Base-by-base conservation (phyloP, 2,888 invertebrate species). In the Callinectes sapidus region DNA sequence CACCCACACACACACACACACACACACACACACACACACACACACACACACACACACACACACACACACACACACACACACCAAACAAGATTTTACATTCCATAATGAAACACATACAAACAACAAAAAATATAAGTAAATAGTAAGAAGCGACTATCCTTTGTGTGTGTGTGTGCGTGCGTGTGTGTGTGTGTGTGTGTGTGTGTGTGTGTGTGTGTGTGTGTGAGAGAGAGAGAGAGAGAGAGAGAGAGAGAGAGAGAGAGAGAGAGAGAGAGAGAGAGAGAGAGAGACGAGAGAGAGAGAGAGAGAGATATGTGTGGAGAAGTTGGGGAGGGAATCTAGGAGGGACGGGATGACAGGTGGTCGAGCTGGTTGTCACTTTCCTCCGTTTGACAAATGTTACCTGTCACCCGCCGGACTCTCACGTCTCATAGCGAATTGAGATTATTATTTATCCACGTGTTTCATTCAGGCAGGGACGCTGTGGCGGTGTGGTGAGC, bases 401-500 rank as follows among this genome's bases (percentile, higher is more conserved):
- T 88, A 88, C 28, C 88, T 88, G 88, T 88, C 88, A 48, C 18
- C 42, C 54, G 8, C 28, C 32, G 55, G 88, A 88, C 88, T 61
- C 54, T 88, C 88, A 88, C 88, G 88, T 88, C 88, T 88, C 88
- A 88, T 88, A 55, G 88, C 13, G 61, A 88, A 88, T 88, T 88
- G 88, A 88, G 88, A 88, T 88, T 88, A 88, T 88, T 55, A 88
- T 88, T 88, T 88, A 88, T 88, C 88, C 88, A 88, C 81, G 81
- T 81, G 81, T 81, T 81, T 35, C 81, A 81, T 32, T 32, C 81
- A 35, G 81, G 35, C 13, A 81, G 81, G 81, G 14, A 48, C 42
- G 87, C 32, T 28, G 87, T 28, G 87, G 87, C 18, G 87, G n/a
- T 13, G 39, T 86, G 48, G 81, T 81, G 35, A 35, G 48, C 42